Conservation (phyloP, 2,888 invertebrate species). For the Tenthredo notha region DNA sequence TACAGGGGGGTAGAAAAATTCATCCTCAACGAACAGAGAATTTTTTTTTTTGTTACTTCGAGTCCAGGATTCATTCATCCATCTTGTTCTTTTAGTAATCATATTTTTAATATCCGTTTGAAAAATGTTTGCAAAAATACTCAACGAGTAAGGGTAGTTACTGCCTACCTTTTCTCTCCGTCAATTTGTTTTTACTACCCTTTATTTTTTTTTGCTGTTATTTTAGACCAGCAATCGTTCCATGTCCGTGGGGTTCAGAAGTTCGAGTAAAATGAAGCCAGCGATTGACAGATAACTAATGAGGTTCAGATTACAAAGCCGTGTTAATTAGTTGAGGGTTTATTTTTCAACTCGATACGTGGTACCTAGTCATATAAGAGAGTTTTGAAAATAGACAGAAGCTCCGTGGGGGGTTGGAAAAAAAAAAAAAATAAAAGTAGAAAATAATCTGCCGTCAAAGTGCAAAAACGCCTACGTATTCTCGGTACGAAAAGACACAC, state of each 20-base stretch:
- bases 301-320: conserved; percentile 15
- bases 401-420: neutral
- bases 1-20: neutral
- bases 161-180: neutral
- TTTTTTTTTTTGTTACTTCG: no score
- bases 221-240: neutral
- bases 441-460: neutral
- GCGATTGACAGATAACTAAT: conserved; percentile 25
- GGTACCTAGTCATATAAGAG: neutral
- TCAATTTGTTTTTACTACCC: neutral
- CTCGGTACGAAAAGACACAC: neutral
- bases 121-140: conserved; percentile 3
- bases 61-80: conserved; percentile 9
- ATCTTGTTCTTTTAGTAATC: neutral
- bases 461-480: neutral
- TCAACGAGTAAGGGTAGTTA: neutral
- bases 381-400: neutral
- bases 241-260: neutral
- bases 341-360: neutral
- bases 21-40: neutral
- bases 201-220: neutral
- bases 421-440: no score
- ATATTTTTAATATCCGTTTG: conserved; percentile 23
- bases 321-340: conserved; percentile 8
- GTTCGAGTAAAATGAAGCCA: conserved; percentile 16